Evolutionary conservation across 2,797 vertebrate genomes (phyloP), one percentile per base, ranked within the genome.

Genomic region (Anguilla megastoma): DNA sequence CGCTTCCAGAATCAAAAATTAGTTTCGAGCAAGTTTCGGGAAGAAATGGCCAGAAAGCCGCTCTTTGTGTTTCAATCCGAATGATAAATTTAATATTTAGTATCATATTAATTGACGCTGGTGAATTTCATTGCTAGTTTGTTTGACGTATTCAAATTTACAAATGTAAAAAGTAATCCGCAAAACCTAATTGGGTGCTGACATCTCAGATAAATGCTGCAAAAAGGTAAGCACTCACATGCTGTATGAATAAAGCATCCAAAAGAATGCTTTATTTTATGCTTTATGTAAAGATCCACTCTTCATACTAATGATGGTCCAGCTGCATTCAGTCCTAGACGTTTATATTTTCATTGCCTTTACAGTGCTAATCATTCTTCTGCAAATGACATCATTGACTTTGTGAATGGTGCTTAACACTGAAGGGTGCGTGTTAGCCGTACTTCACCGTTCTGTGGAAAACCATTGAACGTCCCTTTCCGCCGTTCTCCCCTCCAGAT

Each of bases 401-500:
- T 74, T 41, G 33, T 18, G 36, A 79, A 2, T 79, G 9, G 18
- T 50, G 48, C 41, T 45, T 58, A 45, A 79, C 84, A 87, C 69
- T 87, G 83, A 71, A 48, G 74, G 56, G 86, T 71, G 69, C 80
- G 52, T 58, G n/a, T 52, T 83, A 30, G 63, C 36, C 71, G 18
- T 63, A 1, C 45, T 74, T 56, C 33, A 80, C 86, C 3, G 14
- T 69, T 66, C n/a, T 79, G 56, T 71, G 66, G 82, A 87, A 71
- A 89, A 71, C 76, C 56, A n/a, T 54, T 89, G 80, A 50, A 48
- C 7, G 52, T 18, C 24, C 80, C 63, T 63, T 80, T 27, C 60
- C 27, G 21, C 27, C 84, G 84, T 88, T 86, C 71, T 52, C 85
- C 85, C 41, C 93, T 86, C 52, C 96, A 99, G 99, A 99, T 99